phyloP scores from a whole-genome alignment of 2,797 vertebrate species.

The Hoplostethus atlanticus region DNA sequence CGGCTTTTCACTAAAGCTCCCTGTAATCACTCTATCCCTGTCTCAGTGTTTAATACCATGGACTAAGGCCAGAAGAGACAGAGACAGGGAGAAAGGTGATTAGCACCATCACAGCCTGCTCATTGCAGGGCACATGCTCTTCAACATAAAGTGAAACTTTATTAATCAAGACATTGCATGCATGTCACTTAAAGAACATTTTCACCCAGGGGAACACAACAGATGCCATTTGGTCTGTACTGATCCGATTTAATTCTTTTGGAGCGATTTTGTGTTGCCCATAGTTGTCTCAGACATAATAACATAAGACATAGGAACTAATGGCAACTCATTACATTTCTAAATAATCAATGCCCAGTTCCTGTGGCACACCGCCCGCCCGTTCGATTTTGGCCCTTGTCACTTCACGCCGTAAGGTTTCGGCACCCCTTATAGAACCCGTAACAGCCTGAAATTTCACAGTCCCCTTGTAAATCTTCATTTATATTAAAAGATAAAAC shows the following conservation, averaged over 20 bases:
- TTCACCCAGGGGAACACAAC: not conserved
- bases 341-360: too few relatives aligned
- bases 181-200: not conserved
- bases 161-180: slow-evolving; percentile 15
- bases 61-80: slow-evolving; percentile 71
- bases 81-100: slow-evolving; percentile 78
- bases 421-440: not conserved
- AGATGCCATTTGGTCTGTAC: not conserved
- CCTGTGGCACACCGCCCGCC: not conserved
- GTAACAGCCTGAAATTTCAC: not conserved
- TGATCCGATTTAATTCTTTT: not conserved
- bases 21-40: slow-evolving; percentile 78
- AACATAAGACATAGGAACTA: not conserved
- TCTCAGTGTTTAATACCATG: slow-evolving; percentile 78
- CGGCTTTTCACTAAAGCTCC: slow-evolving; percentile 78
- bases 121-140: slow-evolving; percentile 34
- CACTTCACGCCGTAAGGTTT: not conserved
- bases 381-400: not conserved
- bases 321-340: not conserved
- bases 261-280: not conserved
- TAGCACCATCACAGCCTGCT: slow-evolving; percentile 48
- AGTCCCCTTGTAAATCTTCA: too few relatives aligned
- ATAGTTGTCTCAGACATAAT: too few relatives aligned
- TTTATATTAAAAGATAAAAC: not conserved
- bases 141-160: slow-evolving; percentile 21